Evolutionary conservation across 2,113 vertebrate genomes (phyloP).

Genomic region (Mionectes macconnelli): DNA sequence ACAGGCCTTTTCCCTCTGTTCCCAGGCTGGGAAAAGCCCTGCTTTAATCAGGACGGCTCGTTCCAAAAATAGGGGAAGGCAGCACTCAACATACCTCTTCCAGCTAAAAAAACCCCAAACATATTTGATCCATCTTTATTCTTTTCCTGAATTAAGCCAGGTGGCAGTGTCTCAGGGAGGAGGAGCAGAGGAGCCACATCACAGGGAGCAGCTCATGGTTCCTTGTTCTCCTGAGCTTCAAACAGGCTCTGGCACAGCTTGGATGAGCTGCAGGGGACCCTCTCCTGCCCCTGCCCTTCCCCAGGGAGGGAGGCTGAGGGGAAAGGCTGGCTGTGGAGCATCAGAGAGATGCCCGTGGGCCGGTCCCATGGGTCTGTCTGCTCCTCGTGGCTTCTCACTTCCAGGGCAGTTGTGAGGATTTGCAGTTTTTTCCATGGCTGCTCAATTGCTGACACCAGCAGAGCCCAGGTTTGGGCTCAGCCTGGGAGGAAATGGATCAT

Average conservation of each 20-base stretch:
- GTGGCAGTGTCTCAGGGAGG: not conserved
- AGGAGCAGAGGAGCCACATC: not conserved
- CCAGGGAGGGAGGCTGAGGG: not conserved
- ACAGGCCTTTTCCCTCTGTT: not conserved
- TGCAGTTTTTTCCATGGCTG: accelerated
- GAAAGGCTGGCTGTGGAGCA: not conserved
- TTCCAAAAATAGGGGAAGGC: not conserved
- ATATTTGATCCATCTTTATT: not conserved
- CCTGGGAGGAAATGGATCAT: not conserved
- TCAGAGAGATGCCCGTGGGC: not conserved
- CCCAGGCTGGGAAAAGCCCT: not conserved
- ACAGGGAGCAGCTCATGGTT: not conserved
- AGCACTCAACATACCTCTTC: not conserved
- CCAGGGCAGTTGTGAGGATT: not conserved
- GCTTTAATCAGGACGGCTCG: not conserved
- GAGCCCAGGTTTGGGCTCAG: not conserved
- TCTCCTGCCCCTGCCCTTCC: not conserved
- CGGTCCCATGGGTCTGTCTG: accelerated
- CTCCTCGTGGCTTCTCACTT: not conserved
- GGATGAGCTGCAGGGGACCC: not conserved
- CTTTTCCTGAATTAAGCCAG: not conserved
- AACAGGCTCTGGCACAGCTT: not conserved
- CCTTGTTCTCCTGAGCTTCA: not conserved
- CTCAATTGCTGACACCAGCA: not conserved
- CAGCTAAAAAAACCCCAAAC: not conserved